Evolutionary conservation across 2,888 invertebrate species (phyloP), one percentile per base, ranked within the genome.

Genomic region (Zygothrica quintamaculata): DNA sequence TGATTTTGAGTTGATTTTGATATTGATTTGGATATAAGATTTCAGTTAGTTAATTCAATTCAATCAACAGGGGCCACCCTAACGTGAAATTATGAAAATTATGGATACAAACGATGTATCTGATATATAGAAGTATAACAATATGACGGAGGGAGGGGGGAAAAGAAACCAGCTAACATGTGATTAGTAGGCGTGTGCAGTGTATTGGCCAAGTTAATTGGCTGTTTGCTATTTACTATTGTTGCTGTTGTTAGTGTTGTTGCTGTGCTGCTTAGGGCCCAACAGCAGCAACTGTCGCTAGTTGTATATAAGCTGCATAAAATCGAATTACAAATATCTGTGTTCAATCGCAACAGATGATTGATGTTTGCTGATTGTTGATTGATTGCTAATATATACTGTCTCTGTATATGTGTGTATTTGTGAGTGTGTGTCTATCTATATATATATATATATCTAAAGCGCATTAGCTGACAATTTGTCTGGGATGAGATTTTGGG

Each of bases 41-140:
- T 51, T 56, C 64, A 74, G 42, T 66, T 65, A 52, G 59, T 47
- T 72, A 59, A 75, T 81, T 82, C 64, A 47, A 80, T 87, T 84
- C 87, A 81, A 82, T 87, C 82, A 84, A 84, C 82, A 57, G 74
- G 53, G 69, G 66, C 71, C 84, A 72, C 84, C 77, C 86, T 74
- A 81, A 86, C 72, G 69, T 78, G 62, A 62, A 72, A 84, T 87
- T 84, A 85, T 52, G 51, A 76, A 84, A 84, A 84, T 84, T 78
- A 77, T 66, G 68, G 56, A 26, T 43, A n/a, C 40, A 50, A 33
- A 18, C 34, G 16, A 36, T 44, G n/a, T n/a, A 31, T 18, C 47
- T 9, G 13, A 7, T 13, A 29, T 12, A 26, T 47, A 25, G 31
- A 40, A 57, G 34, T 22, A n/a, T n/a, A n/a, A n/a, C n/a, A n/a